Evolutionary conservation across 2,113 vertebrate genomes (phyloP).

Genomic region (Panurus biarmicus): DNA sequence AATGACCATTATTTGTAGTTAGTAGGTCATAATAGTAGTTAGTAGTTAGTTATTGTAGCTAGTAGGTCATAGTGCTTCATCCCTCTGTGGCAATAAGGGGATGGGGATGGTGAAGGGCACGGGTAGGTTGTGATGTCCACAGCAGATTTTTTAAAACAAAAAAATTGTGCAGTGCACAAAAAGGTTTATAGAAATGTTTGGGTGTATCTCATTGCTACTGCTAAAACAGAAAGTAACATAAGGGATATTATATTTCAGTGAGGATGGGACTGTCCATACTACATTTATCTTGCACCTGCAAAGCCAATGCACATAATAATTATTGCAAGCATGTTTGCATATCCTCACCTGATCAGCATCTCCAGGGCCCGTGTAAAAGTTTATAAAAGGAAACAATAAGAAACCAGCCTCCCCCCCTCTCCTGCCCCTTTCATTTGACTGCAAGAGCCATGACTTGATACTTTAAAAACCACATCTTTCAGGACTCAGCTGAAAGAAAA

Average conservation of each 20-base stretch:
- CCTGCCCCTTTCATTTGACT: neutral
- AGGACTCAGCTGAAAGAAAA: neutral
- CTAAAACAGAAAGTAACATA: neutral
- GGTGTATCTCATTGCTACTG: neutral
- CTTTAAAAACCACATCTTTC: neutral
- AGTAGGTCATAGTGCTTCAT: neutral
- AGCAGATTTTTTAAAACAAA: neutral
- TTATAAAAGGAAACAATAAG: neutral
- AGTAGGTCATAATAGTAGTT: neutral
- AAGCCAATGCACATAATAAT: neutral
- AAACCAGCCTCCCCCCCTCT: fast-evolving
- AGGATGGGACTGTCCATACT: neutral
- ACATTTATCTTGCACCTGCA: neutral
- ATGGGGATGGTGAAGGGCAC: neutral
- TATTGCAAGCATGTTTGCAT: neutral
- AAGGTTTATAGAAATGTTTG: neutral
- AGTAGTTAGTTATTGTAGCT: no score
- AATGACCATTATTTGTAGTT: neutral
- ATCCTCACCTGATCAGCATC: neutral
- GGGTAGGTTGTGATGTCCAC: neutral
- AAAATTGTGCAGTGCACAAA: neutral
- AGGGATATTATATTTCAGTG: neutral
- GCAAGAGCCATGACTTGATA: neutral
- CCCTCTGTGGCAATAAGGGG: neutral
- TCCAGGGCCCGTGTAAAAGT: neutral